phyloP scores from a whole-genome alignment of 1,140 invertebrate species.

The Heliconius eleuchia region DNA sequence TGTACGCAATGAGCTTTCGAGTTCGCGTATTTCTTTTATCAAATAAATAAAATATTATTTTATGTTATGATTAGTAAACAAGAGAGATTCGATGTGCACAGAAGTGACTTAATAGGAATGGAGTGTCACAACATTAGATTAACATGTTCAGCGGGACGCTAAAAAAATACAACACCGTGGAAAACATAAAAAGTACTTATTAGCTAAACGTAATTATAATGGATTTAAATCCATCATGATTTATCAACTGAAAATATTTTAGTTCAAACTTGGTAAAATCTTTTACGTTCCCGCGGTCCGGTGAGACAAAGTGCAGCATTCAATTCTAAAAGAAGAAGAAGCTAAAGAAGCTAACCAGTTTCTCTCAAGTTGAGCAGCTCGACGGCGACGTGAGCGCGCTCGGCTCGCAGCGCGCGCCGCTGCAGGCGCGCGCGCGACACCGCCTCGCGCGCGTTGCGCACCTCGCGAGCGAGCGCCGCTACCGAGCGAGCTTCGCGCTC shows the following conservation, averaged over 20 bases:
- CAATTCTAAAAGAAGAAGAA: too few relatives aligned
- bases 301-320: too few relatives aligned
- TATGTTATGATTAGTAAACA: neutral
- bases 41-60: neutral
- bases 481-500: slow-evolving; percentile 69
- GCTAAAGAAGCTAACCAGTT: slow-evolving; percentile 43
- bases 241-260: too few relatives aligned
- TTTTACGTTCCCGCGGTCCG: too few relatives aligned
- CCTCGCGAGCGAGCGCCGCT: slow-evolving; percentile 62
- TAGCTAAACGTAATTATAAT: too few relatives aligned
- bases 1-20: slow-evolving; percentile 63
- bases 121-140: neutral
- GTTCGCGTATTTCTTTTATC: slow-evolving; percentile 59
- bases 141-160: neutral
- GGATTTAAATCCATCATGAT: too few relatives aligned
- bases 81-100: neutral
- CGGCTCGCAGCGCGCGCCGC: slow-evolving; percentile 52
- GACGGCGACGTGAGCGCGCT: slow-evolving; percentile 47
- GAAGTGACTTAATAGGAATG: neutral
- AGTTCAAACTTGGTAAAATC: too few relatives aligned
- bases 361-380: slow-evolving; percentile 57
- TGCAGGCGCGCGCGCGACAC: slow-evolving; percentile 54
- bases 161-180: neutral
- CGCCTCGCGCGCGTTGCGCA: slow-evolving; percentile 60
- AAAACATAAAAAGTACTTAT: neutral